Evolutionary conservation across 2,113 vertebrate genomes (phyloP).

Genomic region (Amphiprion percula): DNA sequence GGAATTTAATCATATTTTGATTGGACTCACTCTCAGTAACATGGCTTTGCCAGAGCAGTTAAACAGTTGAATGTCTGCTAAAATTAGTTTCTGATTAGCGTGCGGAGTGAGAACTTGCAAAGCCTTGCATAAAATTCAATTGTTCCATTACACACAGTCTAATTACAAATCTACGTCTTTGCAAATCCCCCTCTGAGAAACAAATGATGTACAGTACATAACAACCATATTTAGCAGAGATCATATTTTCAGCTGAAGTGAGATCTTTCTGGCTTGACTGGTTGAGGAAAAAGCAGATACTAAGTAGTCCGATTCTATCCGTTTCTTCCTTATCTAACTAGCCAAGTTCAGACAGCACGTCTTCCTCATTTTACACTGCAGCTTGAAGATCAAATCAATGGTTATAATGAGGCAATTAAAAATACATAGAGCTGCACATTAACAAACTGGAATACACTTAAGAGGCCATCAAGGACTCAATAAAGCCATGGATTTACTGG

Average conservation of each 20-base stretch:
- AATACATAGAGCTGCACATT: constrained; percentile 68
- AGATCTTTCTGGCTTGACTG: constrained; percentile 53
- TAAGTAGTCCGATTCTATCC: constrained; percentile 40
- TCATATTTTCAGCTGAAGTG: constrained; percentile 59
- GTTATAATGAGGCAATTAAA: constrained; percentile 75
- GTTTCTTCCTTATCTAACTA: constrained; percentile 40
- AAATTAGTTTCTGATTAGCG: constrained; percentile 71
- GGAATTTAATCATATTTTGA: constrained; percentile 2
- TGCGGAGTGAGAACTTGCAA: constrained; percentile 48
- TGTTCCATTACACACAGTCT: constrained; percentile 72
- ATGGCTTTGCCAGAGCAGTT: constrained; percentile 17
- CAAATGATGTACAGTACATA: constrained; percentile 73
- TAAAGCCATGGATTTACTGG: constrained; percentile 64
- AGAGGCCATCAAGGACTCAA: constrained; percentile 53
- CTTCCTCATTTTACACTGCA: constrained; percentile 55
- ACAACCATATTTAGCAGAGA: constrained; percentile 65
- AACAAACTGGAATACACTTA: constrained; percentile 73
- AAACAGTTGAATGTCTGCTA: constrained; percentile 55
- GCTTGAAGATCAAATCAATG: constrained; percentile 68
- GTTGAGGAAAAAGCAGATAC: constrained; percentile 34
- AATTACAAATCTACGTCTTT: constrained; percentile 76
- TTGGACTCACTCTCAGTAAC: constrained; percentile 33
- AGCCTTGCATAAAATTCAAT: constrained; percentile 73
- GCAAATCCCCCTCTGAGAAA: constrained; percentile 71
- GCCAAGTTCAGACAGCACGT: constrained; percentile 45